These are phyloP conservation scores for Drosophila busckii DNA, from an alignment of 1,140 invertebrate genomes.

Conservation along the genomic window DNA sequence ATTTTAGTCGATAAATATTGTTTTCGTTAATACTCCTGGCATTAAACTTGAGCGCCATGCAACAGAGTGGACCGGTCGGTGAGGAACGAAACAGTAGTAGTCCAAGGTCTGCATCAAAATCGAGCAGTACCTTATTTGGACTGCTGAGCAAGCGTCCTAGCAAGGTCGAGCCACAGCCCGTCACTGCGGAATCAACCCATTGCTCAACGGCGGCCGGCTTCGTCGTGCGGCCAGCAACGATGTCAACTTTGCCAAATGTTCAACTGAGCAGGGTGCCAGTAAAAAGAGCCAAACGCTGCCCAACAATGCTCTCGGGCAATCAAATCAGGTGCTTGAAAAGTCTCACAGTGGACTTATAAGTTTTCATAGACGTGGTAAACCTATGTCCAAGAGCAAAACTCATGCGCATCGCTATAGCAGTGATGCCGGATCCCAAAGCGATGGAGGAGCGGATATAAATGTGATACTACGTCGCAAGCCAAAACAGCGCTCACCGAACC, in stretches of 20 bases:
- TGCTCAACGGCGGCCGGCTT: constrained; percentile 41
- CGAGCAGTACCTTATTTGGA: constrained; percentile 53
- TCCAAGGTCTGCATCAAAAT: constrained; percentile 51
- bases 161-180: constrained; percentile 58
- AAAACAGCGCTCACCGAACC: constrained; percentile 68
- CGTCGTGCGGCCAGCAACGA: constrained; percentile 58
- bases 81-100: constrained; percentile 69
- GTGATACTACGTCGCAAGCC: constrained; percentile 65
- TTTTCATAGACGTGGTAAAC: constrained; percentile 57
- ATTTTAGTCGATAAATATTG: background rate
- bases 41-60: constrained; percentile 24
- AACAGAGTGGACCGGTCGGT: constrained; percentile 45
- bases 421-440: constrained; percentile 60
- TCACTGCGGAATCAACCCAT: constrained; percentile 56
- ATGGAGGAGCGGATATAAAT: constrained; percentile 56
- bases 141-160: constrained; percentile 60
- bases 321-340: constrained; percentile 40
- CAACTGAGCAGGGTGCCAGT: constrained; percentile 22
- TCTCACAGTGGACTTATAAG: constrained; percentile 66
- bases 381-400: constrained; percentile 47
- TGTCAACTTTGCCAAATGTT: constrained; percentile 59
- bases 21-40: too few species aligned
- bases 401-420: constrained; percentile 62
- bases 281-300: constrained; percentile 67
- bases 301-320: background rate